Conservation (phyloP, 2,797 vertebrate genomes). For the Parauchenoglanis punctatus region DNA sequence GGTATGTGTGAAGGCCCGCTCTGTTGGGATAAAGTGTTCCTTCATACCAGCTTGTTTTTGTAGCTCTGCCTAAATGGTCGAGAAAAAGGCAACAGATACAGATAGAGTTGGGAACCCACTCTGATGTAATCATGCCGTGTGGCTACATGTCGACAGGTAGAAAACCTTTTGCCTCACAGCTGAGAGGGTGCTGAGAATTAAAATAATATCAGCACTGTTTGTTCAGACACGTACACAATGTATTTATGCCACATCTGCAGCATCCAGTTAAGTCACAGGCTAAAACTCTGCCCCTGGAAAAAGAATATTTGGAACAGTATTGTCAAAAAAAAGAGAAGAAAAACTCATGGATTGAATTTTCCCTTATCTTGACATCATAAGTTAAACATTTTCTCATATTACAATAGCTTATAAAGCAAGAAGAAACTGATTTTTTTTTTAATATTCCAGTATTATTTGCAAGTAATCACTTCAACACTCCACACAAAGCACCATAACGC, state of each 20-base stretch:
- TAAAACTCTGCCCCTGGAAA: background rate
- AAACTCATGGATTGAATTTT: background rate
- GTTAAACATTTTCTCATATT: background rate
- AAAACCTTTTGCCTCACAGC: constrained; percentile 44
- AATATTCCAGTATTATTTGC: background rate
- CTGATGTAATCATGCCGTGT: constrained; percentile 60
- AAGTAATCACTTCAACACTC: constrained; percentile 2
- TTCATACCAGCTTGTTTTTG: constrained; percentile 56
- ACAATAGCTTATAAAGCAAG: background rate
- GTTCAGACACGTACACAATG: constrained; percentile 1
- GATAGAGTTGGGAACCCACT: constrained; percentile 46
- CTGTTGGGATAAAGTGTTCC: constrained; percentile 67
- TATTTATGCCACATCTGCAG: background rate
- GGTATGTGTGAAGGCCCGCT: constrained; percentile 66
- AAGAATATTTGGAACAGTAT: background rate
- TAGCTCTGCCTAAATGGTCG: constrained; percentile 57
- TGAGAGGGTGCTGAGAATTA: constrained; percentile 48
- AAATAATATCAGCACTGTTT: constrained; percentile 45
- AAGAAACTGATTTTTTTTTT: background rate
- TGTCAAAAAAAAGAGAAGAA: background rate
- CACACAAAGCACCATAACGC: constrained; percentile 43
- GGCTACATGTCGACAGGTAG: constrained; percentile 48
- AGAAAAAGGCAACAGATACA: constrained; percentile 60
- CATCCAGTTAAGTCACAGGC: background rate
- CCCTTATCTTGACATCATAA: background rate